Percentiles rank a stretch among this genome's conserved stretches.
phyloP scores from a whole-genome alignment of 1,140 invertebrate genomes.

The Epicauta chinensis region DNA sequence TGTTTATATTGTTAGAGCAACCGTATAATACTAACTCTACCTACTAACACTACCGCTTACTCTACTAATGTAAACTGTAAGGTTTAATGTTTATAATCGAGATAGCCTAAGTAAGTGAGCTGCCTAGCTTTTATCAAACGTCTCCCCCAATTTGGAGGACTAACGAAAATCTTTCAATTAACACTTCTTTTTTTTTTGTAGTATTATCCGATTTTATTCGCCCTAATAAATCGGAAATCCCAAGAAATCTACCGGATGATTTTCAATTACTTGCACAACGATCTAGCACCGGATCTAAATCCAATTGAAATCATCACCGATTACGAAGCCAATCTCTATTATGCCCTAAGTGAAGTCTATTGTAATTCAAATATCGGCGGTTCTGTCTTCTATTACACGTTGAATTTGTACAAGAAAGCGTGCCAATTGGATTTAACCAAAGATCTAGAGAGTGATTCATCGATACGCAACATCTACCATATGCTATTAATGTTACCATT shows the following conservation, averaged over 20 bases:
- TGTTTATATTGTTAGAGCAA: too few species aligned
- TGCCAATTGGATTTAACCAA: conserved; percentile 29
- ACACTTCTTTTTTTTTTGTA: conserved; percentile 17
- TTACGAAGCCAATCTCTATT: conserved; percentile 35
- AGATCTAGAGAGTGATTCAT: conserved; percentile 33
- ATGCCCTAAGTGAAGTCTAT: conserved; percentile 33
- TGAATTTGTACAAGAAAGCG: conserved; percentile 38
- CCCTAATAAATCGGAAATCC: conserved; percentile 31
- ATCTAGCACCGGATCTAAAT: conserved; percentile 28
- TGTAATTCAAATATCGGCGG: conserved; percentile 35
- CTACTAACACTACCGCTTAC: too few species aligned
- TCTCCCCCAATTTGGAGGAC: too few species aligned
- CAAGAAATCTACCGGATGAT: conserved; percentile 33
- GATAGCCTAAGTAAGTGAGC: too few species aligned
- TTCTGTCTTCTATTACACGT: conserved; percentile 35
- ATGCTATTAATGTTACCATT: conserved; percentile 37
- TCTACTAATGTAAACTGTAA: too few species aligned
- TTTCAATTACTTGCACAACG: conserved; percentile 28
- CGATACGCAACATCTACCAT: conserved; percentile 35
- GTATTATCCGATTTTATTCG: conserved; percentile 37
- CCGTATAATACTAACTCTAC: too few species aligned
- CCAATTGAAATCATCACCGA: conserved; percentile 37
- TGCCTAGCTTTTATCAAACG: too few species aligned
- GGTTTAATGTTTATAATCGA: too few species aligned
- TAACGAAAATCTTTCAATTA: not conserved